phyloP scores from a whole-genome alignment of 2,113 vertebrate genomes.

The Sakesphorus luctuosus region DNA sequence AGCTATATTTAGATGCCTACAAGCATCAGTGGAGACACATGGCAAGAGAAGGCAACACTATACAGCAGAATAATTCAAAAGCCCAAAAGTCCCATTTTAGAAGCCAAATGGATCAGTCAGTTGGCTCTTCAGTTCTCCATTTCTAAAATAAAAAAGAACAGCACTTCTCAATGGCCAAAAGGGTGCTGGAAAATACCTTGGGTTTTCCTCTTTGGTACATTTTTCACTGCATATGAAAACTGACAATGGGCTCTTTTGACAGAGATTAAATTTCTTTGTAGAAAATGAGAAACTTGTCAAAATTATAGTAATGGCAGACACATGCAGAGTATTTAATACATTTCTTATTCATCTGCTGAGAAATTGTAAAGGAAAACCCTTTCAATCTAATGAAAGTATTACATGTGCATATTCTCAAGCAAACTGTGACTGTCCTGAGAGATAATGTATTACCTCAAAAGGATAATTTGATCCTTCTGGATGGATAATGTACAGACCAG shows the following conservation, averaged over 20 bases:
- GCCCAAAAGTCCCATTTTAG: not conserved
- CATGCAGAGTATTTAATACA: not conserved
- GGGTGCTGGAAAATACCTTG: not conserved
- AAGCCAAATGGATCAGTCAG: not conserved
- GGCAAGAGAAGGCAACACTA: not conserved
- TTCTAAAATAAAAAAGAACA: not conserved
- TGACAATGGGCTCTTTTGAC: not conserved
- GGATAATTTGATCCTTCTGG: constrained; percentile 87
- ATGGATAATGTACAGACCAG: constrained; percentile 91
- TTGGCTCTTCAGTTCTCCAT: not conserved
- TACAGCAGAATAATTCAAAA: not conserved
- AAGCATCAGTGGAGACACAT: fast-evolving
- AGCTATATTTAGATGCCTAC: not conserved
- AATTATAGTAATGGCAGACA: not conserved
- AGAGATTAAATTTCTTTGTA: not conserved
- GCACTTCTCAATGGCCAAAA: not conserved
- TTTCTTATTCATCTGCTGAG: not conserved
- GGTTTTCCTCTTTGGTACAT: not conserved
- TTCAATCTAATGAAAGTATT: constrained; percentile 1
- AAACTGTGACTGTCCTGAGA: not conserved
- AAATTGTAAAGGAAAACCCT: not conserved
- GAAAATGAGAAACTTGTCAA: not conserved
- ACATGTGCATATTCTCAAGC: not conserved
- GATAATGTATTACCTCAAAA: constrained; percentile 84
- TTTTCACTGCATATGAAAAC: not conserved